Evolutionary conservation across 2,888 invertebrate species (phyloP).

Genomic region (Pyrrhosoma nymphula): DNA sequence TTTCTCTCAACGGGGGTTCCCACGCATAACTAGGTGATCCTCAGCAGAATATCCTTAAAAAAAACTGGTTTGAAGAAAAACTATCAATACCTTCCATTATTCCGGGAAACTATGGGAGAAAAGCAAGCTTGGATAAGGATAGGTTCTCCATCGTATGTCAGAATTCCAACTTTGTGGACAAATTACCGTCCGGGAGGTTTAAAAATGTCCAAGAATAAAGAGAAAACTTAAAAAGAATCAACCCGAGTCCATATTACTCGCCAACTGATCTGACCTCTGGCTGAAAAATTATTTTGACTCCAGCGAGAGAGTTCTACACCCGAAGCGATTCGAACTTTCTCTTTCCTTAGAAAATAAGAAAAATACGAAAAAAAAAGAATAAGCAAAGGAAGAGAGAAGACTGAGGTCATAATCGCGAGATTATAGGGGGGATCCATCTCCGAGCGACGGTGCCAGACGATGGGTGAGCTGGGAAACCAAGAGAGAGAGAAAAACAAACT

Average conservation of each 20-base stretch:
- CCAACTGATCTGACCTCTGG: not conserved
- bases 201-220: not conserved
- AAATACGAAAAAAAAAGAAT: not conserved
- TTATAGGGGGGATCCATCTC: conserved; percentile 44
- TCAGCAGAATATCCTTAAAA: too few relatives aligned
- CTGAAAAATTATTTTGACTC: not conserved
- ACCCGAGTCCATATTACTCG: not conserved
- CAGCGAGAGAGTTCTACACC: too few relatives aligned
- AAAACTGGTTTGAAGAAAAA: too few relatives aligned
- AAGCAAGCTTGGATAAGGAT: not conserved
- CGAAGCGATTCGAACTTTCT: not conserved
- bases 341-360: not conserved
- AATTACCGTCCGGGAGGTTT: not conserved
- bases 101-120: not conserved
- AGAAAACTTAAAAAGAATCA: not conserved
- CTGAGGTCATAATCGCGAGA: conserved; percentile 37
- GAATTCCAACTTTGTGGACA: not conserved
- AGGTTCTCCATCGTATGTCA: not conserved
- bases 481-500: not conserved
- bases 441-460: not conserved
- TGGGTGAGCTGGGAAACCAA: not conserved
- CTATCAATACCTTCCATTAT: not conserved
- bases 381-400: not conserved
- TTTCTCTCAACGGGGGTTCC: too few relatives aligned
- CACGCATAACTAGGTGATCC: too few relatives aligned